phyloP scores from a whole-genome alignment of 2,113 vertebrate genomes.

The Tapirus terrestris region DNA sequence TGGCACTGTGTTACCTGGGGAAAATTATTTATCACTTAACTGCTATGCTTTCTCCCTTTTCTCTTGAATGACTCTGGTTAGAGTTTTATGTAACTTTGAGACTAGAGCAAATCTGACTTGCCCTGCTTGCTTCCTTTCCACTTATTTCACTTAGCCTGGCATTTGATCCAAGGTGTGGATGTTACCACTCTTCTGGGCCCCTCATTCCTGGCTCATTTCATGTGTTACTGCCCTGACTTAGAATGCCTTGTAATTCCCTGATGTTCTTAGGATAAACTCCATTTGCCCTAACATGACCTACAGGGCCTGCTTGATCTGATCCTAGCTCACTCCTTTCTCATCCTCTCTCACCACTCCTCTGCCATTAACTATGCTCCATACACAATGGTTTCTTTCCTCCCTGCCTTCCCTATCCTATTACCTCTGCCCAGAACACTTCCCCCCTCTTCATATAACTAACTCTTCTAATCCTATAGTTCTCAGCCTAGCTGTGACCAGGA shows the following conservation, averaged over 20 bases:
- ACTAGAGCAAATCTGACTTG: neutral
- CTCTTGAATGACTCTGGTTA: neutral
- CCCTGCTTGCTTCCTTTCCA: neutral
- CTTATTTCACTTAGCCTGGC: neutral
- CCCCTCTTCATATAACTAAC: neutral
- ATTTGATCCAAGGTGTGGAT: neutral
- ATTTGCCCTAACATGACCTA: neutral
- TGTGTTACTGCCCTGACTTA: neutral
- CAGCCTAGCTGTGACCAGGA: neutral
- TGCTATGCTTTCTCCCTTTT: conserved; percentile 13
- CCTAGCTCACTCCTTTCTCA: neutral
- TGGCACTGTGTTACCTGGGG: neutral
- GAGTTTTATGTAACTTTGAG: neutral
- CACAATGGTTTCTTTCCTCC: neutral
- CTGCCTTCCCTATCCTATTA: neutral
- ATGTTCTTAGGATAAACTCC: neutral
- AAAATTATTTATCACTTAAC: neutral
- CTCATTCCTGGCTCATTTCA: neutral
- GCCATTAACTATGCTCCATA: neutral
- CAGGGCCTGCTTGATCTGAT: neutral
- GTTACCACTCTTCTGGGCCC: neutral
- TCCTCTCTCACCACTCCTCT: neutral
- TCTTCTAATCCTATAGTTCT: neutral
- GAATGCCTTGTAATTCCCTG: neutral
- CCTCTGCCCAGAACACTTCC: neutral